Percentiles rank a stretch among this genome's conserved stretches.
Evolutionary conservation across 2,888 invertebrate species (phyloP).

Genomic region (Scaptomyza tumidula): DNA sequence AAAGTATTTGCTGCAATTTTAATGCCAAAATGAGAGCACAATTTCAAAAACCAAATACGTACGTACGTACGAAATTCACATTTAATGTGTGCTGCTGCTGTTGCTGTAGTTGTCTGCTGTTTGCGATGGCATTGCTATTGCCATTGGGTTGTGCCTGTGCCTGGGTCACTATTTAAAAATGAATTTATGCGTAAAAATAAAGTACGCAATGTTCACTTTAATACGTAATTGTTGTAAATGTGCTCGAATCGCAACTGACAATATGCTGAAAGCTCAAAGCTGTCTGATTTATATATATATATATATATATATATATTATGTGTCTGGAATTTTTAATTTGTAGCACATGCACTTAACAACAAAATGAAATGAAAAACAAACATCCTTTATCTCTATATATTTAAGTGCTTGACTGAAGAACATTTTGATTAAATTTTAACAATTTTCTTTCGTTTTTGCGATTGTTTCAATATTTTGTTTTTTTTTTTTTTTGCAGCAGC

Average conservation of each 20-base stretch:
- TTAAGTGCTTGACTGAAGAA: conserved; percentile 16
- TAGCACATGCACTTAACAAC: conserved; percentile 2
- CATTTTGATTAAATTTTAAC: conserved; percentile 22
- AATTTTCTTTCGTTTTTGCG: conserved; percentile 1
- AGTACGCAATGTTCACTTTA: conserved; percentile 11
- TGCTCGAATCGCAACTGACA: conserved; percentile 26
- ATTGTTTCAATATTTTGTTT: too few relatives aligned
- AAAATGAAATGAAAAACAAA: background rate
- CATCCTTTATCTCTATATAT: background rate
- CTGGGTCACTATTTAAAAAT: conserved; percentile 53
- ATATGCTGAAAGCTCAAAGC: conserved; percentile 50
- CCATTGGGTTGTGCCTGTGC: conserved; percentile 3
- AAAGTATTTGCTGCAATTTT: conserved; percentile 72
- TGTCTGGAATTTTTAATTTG: conserved; percentile 1
- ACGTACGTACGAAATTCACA: conserved; percentile 9
- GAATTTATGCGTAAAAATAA: conserved; percentile 48
- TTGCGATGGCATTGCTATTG: background rate
- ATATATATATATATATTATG: background rate
- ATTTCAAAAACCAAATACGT: conserved; percentile 53
- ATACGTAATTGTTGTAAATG: conserved; percentile 36
- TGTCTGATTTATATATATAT: conserved; percentile 42
- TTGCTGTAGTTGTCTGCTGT: background rate
- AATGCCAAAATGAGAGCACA: conserved; percentile 69
- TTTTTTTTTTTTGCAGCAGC: conserved; percentile 5
- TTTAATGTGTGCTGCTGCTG: conserved; percentile 26